Base-by-base conservation (phyloP, 2,113 vertebrate genomes). In the Phalacrocorax pelagicus region DNA sequence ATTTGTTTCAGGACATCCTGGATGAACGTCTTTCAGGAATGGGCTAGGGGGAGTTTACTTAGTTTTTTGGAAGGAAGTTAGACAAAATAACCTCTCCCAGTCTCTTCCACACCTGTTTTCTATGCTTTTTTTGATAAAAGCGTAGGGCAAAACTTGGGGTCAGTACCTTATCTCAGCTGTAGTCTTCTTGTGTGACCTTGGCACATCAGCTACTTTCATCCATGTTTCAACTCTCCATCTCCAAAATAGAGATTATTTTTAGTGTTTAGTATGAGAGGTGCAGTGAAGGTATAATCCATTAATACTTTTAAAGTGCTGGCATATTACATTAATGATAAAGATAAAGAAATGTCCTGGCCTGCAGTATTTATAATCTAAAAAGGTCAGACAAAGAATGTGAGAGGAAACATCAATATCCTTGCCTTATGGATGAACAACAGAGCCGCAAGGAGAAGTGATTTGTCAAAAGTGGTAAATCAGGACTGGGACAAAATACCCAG, bases 251-350 rank as follows among this genome's bases (percentile, higher is more conserved):
- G 44, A 40, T 84, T 40, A 82, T 65, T 73, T 49, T 78, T 93
- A 67, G 75, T 81, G 69, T 94, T 95, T 81, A 93, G 70, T 66
- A 69, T 81, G 54, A 75, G 70, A 78, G 61, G 65, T 95, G 34
- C 73, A 96, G 83, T 22, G 44, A 75, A 92, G 62, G 61, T 88
- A 83, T 69, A 86, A 85, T 86, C 70, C 72, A 67, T 71, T 86
- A 88, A 91, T 75, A 82, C 83, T 95, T 96, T 92, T 92, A 93
- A 92, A 90, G 65, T 3, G 2, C 65, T 75, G 73, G 77, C 57
- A 29, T 86, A 84, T 69, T 92, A 86, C 69, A 49, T 86, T 88
- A 86, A 84, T 96, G 94, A 88, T 91, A 94, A 83, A 73, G 88
- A 57, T 62, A 88, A 94, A 90, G 78, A 88, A 93, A 93, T 84